phyloP scores from a whole-genome alignment of 2,797 vertebrate species.

The Tenualosa thibaudeaui region DNA sequence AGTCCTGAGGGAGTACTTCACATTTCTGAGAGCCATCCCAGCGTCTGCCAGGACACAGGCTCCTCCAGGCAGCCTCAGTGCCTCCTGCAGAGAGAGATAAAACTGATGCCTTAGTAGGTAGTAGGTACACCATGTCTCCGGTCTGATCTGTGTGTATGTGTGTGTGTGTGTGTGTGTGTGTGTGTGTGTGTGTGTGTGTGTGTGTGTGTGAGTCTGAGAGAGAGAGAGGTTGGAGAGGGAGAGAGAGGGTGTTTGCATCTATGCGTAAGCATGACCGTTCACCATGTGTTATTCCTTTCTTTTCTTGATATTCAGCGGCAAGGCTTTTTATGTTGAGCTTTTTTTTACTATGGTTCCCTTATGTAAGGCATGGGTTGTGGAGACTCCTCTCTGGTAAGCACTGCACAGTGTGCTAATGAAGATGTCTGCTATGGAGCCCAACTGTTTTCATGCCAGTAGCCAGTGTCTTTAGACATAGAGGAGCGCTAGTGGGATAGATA shows the following conservation, averaged over 20 bases:
- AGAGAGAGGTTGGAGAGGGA: neutral
- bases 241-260: neutral
- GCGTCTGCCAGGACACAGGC: slow-evolving; percentile 21
- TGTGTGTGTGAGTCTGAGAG: neutral
- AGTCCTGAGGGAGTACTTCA: slow-evolving; percentile 58
- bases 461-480: neutral
- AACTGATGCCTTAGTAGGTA: slow-evolving; percentile 49
- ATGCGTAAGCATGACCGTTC: neutral
- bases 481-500: neutral
- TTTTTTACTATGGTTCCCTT: neutral
- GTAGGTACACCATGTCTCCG: slow-evolving; percentile 45
- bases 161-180: slow-evolving; percentile 37
- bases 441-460: neutral
- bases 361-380: neutral
- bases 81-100: slow-evolving; percentile 55
- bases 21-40: slow-evolving; percentile 57
- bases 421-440: neutral
- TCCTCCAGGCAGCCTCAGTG: neutral
- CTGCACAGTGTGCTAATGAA: neutral
- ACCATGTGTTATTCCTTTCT: neutral
- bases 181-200: neutral
- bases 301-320: neutral
- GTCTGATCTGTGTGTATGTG: slow-evolving; percentile 33
- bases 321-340: neutral
- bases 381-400: neutral